A percentile compares a stretch with the other conserved stretches of the same genome.
phyloP scores from a whole-genome alignment of 2,797 vertebrate species.

The Pelobates cultripes region DNA sequence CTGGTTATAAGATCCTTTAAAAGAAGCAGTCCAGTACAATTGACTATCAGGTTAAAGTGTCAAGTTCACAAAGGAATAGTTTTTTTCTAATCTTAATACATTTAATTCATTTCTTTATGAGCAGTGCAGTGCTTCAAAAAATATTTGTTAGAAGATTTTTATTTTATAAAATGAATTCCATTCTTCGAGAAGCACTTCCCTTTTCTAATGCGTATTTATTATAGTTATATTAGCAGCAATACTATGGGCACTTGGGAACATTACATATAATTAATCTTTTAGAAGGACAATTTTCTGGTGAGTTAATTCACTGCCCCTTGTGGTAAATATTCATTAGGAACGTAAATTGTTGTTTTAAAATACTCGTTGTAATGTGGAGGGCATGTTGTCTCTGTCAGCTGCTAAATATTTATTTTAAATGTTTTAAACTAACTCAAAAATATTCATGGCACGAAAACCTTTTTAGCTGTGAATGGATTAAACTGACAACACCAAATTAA shows the following conservation, averaged over 20 bases:
- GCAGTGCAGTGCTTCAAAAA: too few relatives aligned
- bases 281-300: conserved; percentile 63
- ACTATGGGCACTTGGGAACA: conserved; percentile 52
- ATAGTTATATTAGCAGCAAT: conserved; percentile 36
- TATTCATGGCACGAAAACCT: conserved; percentile 71
- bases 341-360: conserved; percentile 69
- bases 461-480: conserved; percentile 67
- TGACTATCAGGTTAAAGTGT: too few relatives aligned
- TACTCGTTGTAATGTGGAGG: conserved; percentile 61
- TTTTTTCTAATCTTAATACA: too few relatives aligned
- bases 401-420: conserved; percentile 72
- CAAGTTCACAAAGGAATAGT: too few relatives aligned
- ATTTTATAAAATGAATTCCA: conserved; percentile 48
- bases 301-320: conserved; percentile 62
- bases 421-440: conserved; percentile 68
- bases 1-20: too few relatives aligned
- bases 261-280: conserved; percentile 57
- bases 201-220: conserved; percentile 39
- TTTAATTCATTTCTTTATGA: too few relatives aligned
- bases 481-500: conserved; percentile 71
- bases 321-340: conserved; percentile 67
- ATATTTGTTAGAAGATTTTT: too few relatives aligned
- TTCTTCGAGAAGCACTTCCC: conserved; percentile 35
- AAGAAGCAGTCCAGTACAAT: too few relatives aligned
- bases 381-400: conserved; percentile 66